Evolutionary conservation across 2,888 invertebrate species (phyloP), one percentile per base, ranked within the genome.

Genomic region (Coleophora deauratella): DNA sequence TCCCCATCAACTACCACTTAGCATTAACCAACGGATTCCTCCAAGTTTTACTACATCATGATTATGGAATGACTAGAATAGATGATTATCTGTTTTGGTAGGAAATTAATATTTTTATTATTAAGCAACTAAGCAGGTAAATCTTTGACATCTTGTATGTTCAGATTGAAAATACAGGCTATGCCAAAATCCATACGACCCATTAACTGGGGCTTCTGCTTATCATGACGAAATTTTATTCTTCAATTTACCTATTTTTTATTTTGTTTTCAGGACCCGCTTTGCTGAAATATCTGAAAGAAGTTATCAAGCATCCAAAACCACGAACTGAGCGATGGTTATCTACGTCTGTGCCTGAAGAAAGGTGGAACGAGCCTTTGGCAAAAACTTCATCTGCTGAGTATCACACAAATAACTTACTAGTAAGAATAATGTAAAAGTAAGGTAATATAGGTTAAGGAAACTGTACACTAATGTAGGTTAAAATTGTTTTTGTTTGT

Each of bases 331-430:
- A 78, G 0, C 90, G 90, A 41, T 97, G 97, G 97, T 69, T 96
- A 2, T 95, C 95, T 39, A 91, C 94, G 0, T 96, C 96, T 1
- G 89, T 95, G 2, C 92, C 93, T 1, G 66, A 74, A 44, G 71
- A 71, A 0, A 56, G 46, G 30, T 79, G 74, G 72, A 45, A 60
- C 0, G 57, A 67, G 27, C 46, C 58, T 0, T n/a, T 38, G 0
- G 70, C 70, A 0, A 80, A 88, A 50, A 77, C 86, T 13, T 91
- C 90, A 2, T 95, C 94, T 0, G 91, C 96, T 0, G 93, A 93
- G 49, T 97, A 97, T 62, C 93, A 94, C 58, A 91, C 92, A 0
- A 94, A 95, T 64, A 96, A 95, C 66, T 79, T 95, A 32, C 69
- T 93, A 49, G 59, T 92, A 86, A 80, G 54, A 52, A 45, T 28